Evolutionary conservation across 2,113 vertebrate genomes (phyloP).

Genomic region (Podarcis raffonei): DNA sequence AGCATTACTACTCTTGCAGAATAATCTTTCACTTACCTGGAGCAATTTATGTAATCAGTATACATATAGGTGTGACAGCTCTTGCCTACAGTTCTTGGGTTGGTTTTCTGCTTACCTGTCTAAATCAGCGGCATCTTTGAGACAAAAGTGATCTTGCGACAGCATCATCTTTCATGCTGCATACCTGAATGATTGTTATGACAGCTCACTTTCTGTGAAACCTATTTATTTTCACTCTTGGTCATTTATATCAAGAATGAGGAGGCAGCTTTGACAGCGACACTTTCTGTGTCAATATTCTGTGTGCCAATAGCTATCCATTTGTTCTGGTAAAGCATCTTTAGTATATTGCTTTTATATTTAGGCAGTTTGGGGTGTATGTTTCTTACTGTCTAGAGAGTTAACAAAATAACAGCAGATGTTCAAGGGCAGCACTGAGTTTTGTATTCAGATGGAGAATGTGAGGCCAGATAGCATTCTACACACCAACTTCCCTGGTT

Average conservation of each 20-base stretch:
- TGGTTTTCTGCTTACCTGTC: background rate
- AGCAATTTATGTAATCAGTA: background rate
- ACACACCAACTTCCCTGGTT: too few species aligned
- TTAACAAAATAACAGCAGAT: background rate
- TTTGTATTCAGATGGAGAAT: background rate
- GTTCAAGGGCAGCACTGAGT: background rate
- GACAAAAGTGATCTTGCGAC: background rate
- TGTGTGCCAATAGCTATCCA: background rate
- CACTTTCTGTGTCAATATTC: background rate
- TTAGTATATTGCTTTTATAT: background rate
- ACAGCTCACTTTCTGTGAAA: background rate
- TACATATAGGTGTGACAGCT: background rate
- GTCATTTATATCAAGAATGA: background rate
- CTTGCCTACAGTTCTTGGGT: background rate
- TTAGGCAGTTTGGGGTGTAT: background rate
- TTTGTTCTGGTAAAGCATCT: background rate
- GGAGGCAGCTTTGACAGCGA: background rate
- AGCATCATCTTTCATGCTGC: background rate
- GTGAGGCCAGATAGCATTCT: background rate
- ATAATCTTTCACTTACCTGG: background rate
- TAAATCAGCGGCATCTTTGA: background rate
- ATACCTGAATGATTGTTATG: background rate
- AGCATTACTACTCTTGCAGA: conserved; percentile 59
- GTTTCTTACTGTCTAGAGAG: background rate
- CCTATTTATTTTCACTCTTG: background rate